Base-by-base conservation (phyloP, 1,140 invertebrate species). In the Lasaia peninsularis region DNA sequence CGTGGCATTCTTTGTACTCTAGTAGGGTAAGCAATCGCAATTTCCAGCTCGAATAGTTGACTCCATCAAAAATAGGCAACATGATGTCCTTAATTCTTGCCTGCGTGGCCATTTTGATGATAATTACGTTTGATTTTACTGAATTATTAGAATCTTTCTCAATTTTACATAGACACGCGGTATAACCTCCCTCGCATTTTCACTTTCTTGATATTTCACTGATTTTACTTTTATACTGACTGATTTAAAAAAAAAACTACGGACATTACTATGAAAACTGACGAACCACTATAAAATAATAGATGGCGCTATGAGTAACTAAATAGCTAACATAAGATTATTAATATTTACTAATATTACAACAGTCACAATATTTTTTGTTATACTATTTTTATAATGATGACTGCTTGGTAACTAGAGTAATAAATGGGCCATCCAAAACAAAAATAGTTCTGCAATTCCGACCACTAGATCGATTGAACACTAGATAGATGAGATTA, bases 271-370 rank as follows among this genome's bases (percentile, higher is more conserved):
- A 24, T 24, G 21, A 24, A 24, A 24, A 24, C 21, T 24, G 21
- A 24, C 5, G 2, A 24, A 24, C 21, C 21, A 24, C 35, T 37
- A 37, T 12, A 16, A 37, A 12, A 37, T 37, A 37, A 37, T 37
- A 37, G 51, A 18, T 11, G 51, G 31, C 32, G 32, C 7, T 24
- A 24, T 24, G 7, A 24, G 7, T 24, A 24, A 24, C 24, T 24
- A 24, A 24, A 6, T 24, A 24, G n/a, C 49, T 33, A 86, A 86
- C 79, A 83, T 88, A 24, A n/a, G n/a, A n/a, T n/a, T n/a, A n/a
- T n/a, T n/a, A n/a, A n/a, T n/a, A n/a, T n/a, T n/a, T n/a, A n/a
- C n/a, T n/a, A n/a, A n/a, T n/a, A n/a, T n/a, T n/a, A n/a, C n/a
- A n/a, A n/a, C n/a, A n/a, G n/a, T n/a, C n/a, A n/a, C n/a, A n/a